Base-by-base conservation (phyloP, 2,113 vertebrate genomes). In the Danio rerio region DNA sequence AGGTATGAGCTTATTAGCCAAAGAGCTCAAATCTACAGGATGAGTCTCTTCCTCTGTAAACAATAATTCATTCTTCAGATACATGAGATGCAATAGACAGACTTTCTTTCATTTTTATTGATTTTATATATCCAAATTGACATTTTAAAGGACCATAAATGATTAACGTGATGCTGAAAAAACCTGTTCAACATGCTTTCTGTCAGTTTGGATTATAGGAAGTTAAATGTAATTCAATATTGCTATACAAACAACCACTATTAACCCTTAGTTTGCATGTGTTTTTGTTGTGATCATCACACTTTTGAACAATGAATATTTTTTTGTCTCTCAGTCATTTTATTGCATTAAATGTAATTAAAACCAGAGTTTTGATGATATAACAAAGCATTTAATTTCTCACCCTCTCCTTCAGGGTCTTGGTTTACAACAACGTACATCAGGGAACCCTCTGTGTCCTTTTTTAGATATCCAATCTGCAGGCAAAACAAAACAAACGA, bases 391-490 rank as follows among this genome's bases (percentile, higher is more conserved):
- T 12, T 49, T 15, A 15, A 50, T 87, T 1, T 31, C 31, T 31
- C 94, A 97, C 97, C 97, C 87, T 98, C 96, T 2, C 93, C 92
- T 10, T 99, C 97, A 31, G 95, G 96, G 89, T 99, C 96, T 2
- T 95, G 91, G 88, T 98, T 99, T 81, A 98, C 97, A 72, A 99
- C 97, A 1, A 92, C 96, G 89, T 98, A 99, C 9, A 96, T 66
- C 56, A 99, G 92, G 81, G 93, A 91, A 13, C 94, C 93, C 0
- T 98, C 96, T 6, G 92, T 79, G 6, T 94, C 95, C 91, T 98
- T 98, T 89, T 94, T 96, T 84, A 99, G 91, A 86, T 96, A 96
- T 45, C 98, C 97, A 80, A 99, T 97, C 97, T 99, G 90, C 89
- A 93, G 89, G 87, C 63, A 87, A 42, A 47, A n/a, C 31, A 31